phyloP scores from a whole-genome alignment of 2,113 vertebrate species.

The Macroglossus sobrinus region DNA sequence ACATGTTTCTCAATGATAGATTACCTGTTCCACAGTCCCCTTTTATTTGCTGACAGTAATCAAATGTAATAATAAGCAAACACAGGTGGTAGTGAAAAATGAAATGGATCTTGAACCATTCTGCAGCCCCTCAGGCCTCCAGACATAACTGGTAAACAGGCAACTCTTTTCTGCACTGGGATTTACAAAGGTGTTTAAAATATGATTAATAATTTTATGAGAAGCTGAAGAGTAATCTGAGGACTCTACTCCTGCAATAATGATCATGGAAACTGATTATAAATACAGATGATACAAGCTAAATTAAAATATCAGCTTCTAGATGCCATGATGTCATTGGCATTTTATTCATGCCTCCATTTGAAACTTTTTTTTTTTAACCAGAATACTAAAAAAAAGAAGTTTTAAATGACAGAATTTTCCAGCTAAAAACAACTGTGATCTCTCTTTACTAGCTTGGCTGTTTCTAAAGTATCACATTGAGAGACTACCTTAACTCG shows the following conservation, averaged over 20 bases:
- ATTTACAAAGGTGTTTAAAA: not conserved
- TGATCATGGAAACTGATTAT: not conserved
- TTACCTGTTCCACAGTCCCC: not conserved
- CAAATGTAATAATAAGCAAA: not conserved
- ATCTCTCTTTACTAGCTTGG: not conserved
- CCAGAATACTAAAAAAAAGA: not conserved
- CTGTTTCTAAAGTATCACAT: not conserved
- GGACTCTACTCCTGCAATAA: not conserved
- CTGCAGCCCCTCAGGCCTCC: not conserved
- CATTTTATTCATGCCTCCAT: not conserved
- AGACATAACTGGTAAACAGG: not conserved
- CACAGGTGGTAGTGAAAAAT: not conserved
- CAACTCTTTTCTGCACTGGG: not conserved
- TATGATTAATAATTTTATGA: not conserved
- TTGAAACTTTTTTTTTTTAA: not conserved
- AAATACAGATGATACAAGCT: not conserved
- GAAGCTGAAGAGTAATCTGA: not conserved
- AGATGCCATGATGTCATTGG: not conserved
- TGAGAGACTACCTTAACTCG: not conserved
- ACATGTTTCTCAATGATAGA: not conserved
- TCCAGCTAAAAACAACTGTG: not conserved
- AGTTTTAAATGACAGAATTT: not conserved
- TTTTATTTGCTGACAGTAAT: not conserved
- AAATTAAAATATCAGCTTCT: not conserved
- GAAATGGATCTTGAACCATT: not conserved